Base-by-base conservation (phyloP, 1,140 invertebrate species). In the Geopemphigus sp. region DNA sequence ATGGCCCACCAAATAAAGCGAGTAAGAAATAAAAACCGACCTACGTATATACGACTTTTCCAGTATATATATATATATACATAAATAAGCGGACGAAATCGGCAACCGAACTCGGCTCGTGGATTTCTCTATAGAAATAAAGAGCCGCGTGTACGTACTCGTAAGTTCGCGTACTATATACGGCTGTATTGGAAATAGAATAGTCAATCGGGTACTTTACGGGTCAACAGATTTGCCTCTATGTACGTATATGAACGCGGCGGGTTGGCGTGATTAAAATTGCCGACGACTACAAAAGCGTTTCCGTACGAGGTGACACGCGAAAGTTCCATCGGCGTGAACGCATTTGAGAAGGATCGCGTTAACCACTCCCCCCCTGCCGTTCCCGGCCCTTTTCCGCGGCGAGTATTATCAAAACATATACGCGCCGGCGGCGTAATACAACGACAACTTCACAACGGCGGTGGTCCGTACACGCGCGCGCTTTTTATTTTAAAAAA, bases 181-280 rank as follows among this genome's bases (percentile, higher is more conserved):
- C 14, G 1, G 8, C 19, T 45, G 19, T 45, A 50, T 70, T 70
- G 5, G 56, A 39, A 76, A 61, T 57, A 59, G 56, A 76, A 59
- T 47, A 59, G 73, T 76, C 73, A 76, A 76, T 76, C 73, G 73
- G 39, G 73, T 59, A 61, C 73, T 76, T 76, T 59, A 59, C 57
- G 47, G 73, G 73, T 76, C 73, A 76, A 39, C 73, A 59, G 73
- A 61, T 76, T 59, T 61, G 19, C 56, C 73, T 47, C 29, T 59
- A 32, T 53, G 15, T 61, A 22, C 22, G 10, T n/a, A n/a, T n/a
- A n/a, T n/a, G n/a, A 12, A 14, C 29, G 17, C 19, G 19, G n/a
- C 5, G 66, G 73, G 56, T 76, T 61, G 73, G 26, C 32, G 45
- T 61, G 73, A 76, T 76, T 76, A 76, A 76, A 76, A 76, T 76